These are phyloP conservation scores for Sipha maydis DNA, from an alignment of 2,888 invertebrate genomes.

Conservation along the genomic window DNA sequence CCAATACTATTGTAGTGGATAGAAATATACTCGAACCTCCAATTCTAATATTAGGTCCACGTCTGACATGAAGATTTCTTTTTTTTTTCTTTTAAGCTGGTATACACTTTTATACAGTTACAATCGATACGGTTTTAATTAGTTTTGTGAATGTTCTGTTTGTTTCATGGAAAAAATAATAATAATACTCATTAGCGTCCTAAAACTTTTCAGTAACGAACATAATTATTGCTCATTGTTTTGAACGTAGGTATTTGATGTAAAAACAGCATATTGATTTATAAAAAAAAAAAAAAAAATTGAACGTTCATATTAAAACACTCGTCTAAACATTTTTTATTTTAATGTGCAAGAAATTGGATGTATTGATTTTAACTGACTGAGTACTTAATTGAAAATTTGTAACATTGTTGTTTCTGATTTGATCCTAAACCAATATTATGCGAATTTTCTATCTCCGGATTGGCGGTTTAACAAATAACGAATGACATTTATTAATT, in stretches of 20 bases:
- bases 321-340: background rate
- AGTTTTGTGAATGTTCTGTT: background rate
- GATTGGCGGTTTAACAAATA: constrained; percentile 11
- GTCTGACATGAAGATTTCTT: background rate
- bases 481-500: constrained; percentile 41
- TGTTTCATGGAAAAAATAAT: background rate
- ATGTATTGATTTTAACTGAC: too few relatives aligned
- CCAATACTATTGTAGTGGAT: background rate
- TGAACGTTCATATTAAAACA: too few relatives aligned
- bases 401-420: constrained; percentile 8
- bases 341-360: too few relatives aligned
- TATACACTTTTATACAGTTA: background rate
- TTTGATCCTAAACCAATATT: background rate
- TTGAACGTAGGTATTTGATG: background rate
- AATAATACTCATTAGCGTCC: background rate
- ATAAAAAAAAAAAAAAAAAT: too few relatives aligned
- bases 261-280: too few relatives aligned
- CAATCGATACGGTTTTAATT: constrained; percentile 15
- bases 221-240: too few relatives aligned
- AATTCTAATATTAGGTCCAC: background rate
- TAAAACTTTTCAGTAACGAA: background rate
- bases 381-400: background rate
- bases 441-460: background rate
- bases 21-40: background rate
- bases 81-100: background rate